These are phyloP conservation scores for Eupithecia abbreviata DNA, from an alignment of 2,888 invertebrate species.

Conservation along the genomic window DNA sequence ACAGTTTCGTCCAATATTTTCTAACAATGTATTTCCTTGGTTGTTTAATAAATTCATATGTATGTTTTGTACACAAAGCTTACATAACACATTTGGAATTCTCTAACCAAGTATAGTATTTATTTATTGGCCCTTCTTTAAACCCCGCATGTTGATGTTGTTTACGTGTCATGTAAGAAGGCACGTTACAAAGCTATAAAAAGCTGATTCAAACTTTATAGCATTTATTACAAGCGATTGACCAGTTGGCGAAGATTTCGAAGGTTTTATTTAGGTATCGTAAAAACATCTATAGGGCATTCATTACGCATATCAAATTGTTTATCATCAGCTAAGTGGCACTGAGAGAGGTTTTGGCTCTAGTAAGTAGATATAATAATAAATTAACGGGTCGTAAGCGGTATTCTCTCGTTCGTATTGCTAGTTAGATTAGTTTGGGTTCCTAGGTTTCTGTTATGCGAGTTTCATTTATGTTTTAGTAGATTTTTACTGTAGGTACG, in stretches of 20 bases:
- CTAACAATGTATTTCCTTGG: background rate
- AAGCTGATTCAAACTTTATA: conserved; percentile 4
- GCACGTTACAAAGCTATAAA: conserved; percentile 9
- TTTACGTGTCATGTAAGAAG: background rate
- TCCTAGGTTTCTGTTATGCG: background rate
- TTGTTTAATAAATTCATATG: background rate
- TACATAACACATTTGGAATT: background rate
- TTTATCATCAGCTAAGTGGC: conserved; percentile 33
- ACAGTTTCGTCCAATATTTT: background rate
- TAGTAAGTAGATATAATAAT: conserved; percentile 21
- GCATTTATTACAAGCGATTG: conserved; percentile 20
- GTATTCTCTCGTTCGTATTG: background rate
- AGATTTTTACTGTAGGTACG: background rate
- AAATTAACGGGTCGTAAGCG: conserved; percentile 17
- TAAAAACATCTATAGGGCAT: conserved; percentile 26
- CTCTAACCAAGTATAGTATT: background rate
- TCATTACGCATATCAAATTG: conserved; percentile 32
- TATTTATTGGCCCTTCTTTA: background rate
- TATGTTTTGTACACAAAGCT: background rate
- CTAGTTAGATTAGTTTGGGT: background rate
- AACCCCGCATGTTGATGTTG: background rate
- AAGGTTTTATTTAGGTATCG: conserved; percentile 16
- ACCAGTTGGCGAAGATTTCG: conserved; percentile 18
- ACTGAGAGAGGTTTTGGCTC: conserved; percentile 22
- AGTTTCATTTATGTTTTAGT: background rate